These are phyloP conservation scores for Gymnocypris eckloni DNA, from an alignment of 2,797 vertebrate species.

Conservation along the genomic window DNA sequence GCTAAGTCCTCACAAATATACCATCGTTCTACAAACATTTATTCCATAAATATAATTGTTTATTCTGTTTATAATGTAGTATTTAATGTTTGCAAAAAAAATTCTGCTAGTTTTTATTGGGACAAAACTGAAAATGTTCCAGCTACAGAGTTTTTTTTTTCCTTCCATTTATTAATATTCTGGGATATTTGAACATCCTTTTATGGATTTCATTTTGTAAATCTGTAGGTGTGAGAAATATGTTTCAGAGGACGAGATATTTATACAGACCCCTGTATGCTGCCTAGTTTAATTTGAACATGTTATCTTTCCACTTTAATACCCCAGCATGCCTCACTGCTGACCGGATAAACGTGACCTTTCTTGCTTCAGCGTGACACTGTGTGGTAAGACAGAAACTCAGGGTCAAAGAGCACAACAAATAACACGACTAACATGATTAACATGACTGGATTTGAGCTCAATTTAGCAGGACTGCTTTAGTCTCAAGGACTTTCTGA, in stretches of 20 bases:
- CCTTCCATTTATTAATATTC: conserved; percentile 14
- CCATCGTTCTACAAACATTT: conserved; percentile 28
- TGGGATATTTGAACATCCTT: conserved; percentile 10
- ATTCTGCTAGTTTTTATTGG: neutral
- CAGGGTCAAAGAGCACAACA: conserved; percentile 3
- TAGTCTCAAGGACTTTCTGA: conserved; percentile 15
- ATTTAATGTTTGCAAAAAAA: neutral
- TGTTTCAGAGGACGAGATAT: neutral
- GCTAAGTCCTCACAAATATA: conserved; percentile 2
- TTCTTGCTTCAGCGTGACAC: conserved; percentile 5
- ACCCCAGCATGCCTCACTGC: conserved; percentile 33
- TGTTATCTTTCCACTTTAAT: conserved; percentile 46
- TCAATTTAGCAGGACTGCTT: conserved; percentile 26
- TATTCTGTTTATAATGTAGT: conserved; percentile 2
- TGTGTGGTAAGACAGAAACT: conserved; percentile 6
- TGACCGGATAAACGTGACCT: conserved; percentile 27
- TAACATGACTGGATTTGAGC: conserved; percentile 33
- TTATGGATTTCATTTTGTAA: conserved; percentile 37
- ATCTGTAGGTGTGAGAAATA: conserved; percentile 67
- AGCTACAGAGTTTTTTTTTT: neutral
- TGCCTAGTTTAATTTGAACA: conserved; percentile 32
- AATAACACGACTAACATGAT: conserved; percentile 25
- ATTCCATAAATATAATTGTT: neutral
- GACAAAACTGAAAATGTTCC: neutral
- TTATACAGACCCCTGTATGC: conserved; percentile 3